Percentiles rank a stretch among this genome's conserved stretches.
Evolutionary conservation across 2,888 invertebrate genomes (phyloP).

Genomic region (Caenorhabditis sp.): DNA sequence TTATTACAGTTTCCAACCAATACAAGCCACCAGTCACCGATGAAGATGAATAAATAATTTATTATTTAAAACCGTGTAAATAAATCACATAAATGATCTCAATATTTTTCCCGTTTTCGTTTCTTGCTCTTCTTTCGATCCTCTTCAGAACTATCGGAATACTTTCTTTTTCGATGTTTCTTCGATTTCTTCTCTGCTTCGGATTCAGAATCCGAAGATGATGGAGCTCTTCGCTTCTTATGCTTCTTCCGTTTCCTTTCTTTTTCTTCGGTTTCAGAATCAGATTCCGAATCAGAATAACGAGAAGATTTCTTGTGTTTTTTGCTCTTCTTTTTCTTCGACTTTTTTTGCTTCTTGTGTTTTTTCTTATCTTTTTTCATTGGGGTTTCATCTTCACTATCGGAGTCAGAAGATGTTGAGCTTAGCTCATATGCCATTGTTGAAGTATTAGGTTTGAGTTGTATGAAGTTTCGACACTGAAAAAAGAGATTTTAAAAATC

Average conservation of each 20-base stretch:
- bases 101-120: neutral
- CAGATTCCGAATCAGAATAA: neutral
- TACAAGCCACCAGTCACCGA: conserved; percentile 16
- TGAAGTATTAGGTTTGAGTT: conserved; percentile 72
- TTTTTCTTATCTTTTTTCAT: conserved; percentile 21
- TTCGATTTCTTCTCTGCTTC: conserved; percentile 7
- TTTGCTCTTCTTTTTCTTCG: conserved; percentile 28
- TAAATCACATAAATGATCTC: conserved; percentile 2
- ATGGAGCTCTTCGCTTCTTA: conserved; percentile 19
- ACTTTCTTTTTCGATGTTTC: neutral
- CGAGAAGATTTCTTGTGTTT: conserved; percentile 18
- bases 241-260: conserved; percentile 24
- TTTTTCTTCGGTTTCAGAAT: conserved; percentile 14
- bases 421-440: conserved; percentile 72
- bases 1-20: conserved; percentile 23
- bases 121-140: neutral
- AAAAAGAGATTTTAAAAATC: too few relatives aligned
- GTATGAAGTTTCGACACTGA: conserved; percentile 73
- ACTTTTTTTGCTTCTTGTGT: conserved; percentile 34
- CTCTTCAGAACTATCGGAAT: neutral
- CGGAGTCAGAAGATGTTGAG: conserved; percentile 74
- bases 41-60: conserved; percentile 17
- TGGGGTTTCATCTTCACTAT: conserved; percentile 68
- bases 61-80: neutral
- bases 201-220: neutral